phyloP scores from a whole-genome alignment of 2,888 invertebrate species.

The Zonitis immaculata region DNA sequence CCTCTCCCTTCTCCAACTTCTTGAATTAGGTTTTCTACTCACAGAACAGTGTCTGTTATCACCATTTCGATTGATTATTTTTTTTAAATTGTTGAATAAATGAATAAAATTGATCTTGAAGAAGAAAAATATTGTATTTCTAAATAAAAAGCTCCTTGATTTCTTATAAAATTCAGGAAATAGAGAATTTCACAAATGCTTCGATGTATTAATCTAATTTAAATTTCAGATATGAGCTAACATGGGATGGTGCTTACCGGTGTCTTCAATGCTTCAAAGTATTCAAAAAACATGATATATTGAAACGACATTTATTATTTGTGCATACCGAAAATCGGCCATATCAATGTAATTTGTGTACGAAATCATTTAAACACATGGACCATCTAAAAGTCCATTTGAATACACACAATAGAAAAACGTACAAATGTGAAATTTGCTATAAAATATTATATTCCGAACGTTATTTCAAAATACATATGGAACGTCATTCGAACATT shows the following conservation, averaged over 20 bases:
- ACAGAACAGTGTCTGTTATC: too few species aligned
- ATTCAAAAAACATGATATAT: background rate
- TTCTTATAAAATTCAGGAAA: too few species aligned
- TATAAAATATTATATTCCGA: too few species aligned
- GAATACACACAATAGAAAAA: conserved; percentile 14
- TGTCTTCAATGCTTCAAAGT: background rate
- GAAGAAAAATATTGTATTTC: too few species aligned
- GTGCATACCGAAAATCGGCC: conserved; percentile 1
- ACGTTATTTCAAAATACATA: conserved; percentile 49
- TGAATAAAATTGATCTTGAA: too few species aligned
- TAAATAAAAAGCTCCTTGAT: too few species aligned
- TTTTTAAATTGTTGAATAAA: too few species aligned
- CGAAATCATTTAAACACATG: background rate
- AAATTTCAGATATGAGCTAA: background rate
- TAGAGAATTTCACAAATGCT: too few species aligned
- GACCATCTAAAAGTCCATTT: conserved; percentile 22
- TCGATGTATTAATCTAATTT: too few species aligned
- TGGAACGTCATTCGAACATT: conserved; percentile 50
- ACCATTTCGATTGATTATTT: too few species aligned
- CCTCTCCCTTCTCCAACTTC: too few species aligned
- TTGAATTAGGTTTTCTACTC: too few species aligned
- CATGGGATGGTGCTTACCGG: background rate
- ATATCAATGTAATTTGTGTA: conserved; percentile 22
- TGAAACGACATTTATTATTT: background rate
- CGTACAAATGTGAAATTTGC: conserved; percentile 51